Evolutionary conservation across 2,113 vertebrate species (phyloP).

Genomic region (Abramis brama): DNA sequence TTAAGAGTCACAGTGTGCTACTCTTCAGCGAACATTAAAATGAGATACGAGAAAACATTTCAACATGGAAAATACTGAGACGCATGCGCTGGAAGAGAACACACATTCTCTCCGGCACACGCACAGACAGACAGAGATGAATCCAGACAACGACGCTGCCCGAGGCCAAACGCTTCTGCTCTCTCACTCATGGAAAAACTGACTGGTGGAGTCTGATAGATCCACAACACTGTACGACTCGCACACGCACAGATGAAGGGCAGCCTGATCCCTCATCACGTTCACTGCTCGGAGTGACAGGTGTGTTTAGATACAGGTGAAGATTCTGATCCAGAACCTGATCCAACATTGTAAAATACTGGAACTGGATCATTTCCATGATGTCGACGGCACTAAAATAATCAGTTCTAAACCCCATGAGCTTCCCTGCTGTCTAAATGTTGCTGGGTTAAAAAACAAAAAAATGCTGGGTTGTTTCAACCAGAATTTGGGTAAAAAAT

Average conservation of each 20-base stretch:
- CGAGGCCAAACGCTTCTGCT: constrained; percentile 71
- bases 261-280: not conserved
- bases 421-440: not conserved
- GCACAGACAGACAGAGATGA: constrained; percentile 53
- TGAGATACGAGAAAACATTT: not conserved
- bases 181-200: constrained; percentile 80
- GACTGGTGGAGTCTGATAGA: constrained; percentile 72
- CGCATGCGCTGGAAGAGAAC: constrained; percentile 5
- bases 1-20: not conserved
- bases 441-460: too few relatives aligned
- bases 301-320: not conserved
- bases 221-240: constrained; percentile 73
- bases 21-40: not conserved
- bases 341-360: not conserved
- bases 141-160: constrained; percentile 77
- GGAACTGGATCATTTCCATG: not conserved
- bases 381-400: not conserved
- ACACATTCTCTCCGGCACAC: constrained; percentile 36
- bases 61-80: not conserved
- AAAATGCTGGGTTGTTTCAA: too few relatives aligned
- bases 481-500: too few relatives aligned
- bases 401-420: not conserved
- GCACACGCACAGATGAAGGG: not conserved
- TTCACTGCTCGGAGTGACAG: not conserved
- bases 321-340: not conserved